Evolutionary conservation across 2,888 invertebrate species (phyloP).

Genomic region (Oegoconia quadripuncta): DNA sequence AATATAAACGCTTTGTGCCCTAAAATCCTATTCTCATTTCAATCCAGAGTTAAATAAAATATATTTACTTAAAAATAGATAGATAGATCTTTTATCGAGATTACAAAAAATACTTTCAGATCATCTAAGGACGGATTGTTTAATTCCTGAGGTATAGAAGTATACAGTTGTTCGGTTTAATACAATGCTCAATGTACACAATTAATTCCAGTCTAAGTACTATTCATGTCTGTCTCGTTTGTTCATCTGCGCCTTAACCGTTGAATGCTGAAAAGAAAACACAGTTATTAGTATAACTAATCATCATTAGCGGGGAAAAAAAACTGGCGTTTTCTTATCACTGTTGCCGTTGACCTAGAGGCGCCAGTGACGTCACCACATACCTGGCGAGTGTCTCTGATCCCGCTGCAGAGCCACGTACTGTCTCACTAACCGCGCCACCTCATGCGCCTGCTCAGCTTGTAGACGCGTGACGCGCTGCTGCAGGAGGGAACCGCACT

Average conservation of each 20-base stretch:
- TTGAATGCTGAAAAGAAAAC: constrained; percentile 50
- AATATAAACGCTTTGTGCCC: constrained; percentile 43
- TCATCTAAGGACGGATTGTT: constrained; percentile 24
- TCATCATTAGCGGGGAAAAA: background rate
- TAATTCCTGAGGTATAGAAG: constrained; percentile 39
- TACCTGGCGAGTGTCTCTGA: constrained; percentile 34
- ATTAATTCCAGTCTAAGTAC: constrained; percentile 28
- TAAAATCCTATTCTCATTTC: constrained; percentile 73
- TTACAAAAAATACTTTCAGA: constrained; percentile 11
- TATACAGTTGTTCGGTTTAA: constrained; percentile 22
- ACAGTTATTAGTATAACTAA: background rate
- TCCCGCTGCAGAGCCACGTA: constrained; percentile 91
- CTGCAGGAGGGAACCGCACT: constrained; percentile 97
- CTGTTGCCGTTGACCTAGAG: background rate
- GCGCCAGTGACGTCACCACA: background rate
- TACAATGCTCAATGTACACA: constrained; percentile 37
- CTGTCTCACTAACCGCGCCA: constrained; percentile 96
- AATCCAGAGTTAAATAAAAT: constrained; percentile 34
- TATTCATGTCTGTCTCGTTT: constrained; percentile 19
- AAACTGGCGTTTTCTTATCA: background rate
- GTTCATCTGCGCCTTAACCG: constrained; percentile 36
- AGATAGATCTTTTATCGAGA: too few species aligned
- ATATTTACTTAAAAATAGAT: background rate
- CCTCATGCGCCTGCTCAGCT: constrained; percentile 98
- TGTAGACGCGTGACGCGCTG: constrained; percentile 96